Evolutionary conservation across 2,113 vertebrate species (phyloP), one percentile per base, ranked within the genome.

Genomic region (Odocoileus hemionus): DNA sequence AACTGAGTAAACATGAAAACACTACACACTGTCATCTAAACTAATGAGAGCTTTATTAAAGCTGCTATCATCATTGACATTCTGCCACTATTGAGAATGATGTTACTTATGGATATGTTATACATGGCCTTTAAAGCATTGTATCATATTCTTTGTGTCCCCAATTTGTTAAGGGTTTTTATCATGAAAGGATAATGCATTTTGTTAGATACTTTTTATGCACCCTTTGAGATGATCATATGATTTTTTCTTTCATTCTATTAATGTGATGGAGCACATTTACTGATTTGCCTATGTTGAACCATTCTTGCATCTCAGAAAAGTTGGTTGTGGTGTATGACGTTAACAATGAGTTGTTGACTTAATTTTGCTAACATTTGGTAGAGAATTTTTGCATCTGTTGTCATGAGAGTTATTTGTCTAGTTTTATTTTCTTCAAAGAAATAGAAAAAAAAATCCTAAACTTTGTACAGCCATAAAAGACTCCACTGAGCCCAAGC

Each of bases 1-100:
- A 97, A 50, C 2, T 87, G 39, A 93, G 7, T 85, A 96, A 96
- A 90, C 67, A 78, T 36, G 25, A 91, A 96, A 93, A 74, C 12
- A 88, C 19, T 80, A 23, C 4, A 9, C 54, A 28, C 0, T 60
- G 58, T 74, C 60, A 13, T 52, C 36, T 82, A 85, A 86, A 90
- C 7, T 33, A 92, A 74, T 5, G 47, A 55, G 60, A 94, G 23
- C 3, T 11, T 58, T 95, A 78, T 92, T 78, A 67, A 6, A 89
- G 70, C n/a, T 70, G 45, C 13, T 79, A 12, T 85, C 90, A 36
- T 85, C 19, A 6, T 11, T 54, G 28, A 84, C 1, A 61, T 80
- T 55, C 26, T 17, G 16, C 26, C 9, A 55, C 39, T 14, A 54
- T 33, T 76, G 52, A 55, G 67, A n/a, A 82, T 36, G 30, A 76